Conservation (phyloP, 64 coral and sea anemone genomes). For the Trachythela sp. region DNA sequence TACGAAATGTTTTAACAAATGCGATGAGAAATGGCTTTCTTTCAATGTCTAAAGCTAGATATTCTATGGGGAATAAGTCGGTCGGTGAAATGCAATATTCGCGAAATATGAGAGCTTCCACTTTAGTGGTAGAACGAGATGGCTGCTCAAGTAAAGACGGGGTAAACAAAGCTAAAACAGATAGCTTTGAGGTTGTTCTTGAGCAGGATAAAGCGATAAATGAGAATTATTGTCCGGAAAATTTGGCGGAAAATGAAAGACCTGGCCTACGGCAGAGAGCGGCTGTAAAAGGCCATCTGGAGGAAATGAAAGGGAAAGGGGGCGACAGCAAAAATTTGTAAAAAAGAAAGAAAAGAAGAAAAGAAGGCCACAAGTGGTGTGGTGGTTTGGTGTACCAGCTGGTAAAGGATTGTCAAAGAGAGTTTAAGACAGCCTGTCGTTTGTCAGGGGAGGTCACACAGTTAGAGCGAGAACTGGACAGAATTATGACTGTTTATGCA, state of each 20-base stretch:
- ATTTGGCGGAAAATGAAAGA: not conserved
- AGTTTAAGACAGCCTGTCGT: not conserved
- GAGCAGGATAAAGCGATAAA: not conserved
- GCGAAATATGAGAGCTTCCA: not conserved
- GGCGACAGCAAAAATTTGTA: not conserved
- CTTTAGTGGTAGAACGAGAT: not conserved
- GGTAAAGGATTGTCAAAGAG: not conserved
- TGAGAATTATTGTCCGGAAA: not conserved
- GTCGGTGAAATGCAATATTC: not conserved
- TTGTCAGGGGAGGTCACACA: not conserved
- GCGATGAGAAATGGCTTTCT: conserved; percentile 10
- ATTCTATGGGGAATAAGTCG: conserved; percentile 4
- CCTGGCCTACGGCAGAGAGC: not conserved
- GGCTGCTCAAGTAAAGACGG: not conserved
- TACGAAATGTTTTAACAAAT: not conserved
- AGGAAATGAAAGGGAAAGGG: not conserved
- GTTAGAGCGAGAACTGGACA: not conserved
- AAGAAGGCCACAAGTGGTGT: not conserved
- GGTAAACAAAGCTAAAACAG: not conserved
- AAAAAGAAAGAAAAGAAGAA: not conserved
- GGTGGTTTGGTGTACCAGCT: not conserved
- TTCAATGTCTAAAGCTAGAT: not conserved
- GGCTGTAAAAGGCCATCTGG: not conserved
- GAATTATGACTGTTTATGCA: not conserved
- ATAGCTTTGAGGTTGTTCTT: not conserved